phyloP scores from a whole-genome alignment of 2,113 vertebrate species.

The Hassar affinis region DNA sequence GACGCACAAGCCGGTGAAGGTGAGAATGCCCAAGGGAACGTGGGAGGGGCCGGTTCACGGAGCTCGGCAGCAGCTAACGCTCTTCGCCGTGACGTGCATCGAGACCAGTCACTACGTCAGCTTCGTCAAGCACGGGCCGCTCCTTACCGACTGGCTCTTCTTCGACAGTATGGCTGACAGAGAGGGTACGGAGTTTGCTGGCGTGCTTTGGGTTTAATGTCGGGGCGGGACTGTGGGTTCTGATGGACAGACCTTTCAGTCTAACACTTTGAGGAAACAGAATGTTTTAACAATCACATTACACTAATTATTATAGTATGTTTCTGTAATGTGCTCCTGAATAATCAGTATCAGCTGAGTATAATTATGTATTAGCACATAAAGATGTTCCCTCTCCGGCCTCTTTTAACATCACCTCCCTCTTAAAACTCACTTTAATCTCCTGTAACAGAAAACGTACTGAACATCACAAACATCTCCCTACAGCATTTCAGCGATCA shows the following conservation, averaged over 20 bases:
- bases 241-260: not conserved
- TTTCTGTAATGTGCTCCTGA: not conserved
- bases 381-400: not conserved
- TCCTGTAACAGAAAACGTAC: not conserved
- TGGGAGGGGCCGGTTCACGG: constrained; percentile 58
- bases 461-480: not conserved
- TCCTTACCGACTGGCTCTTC: constrained; percentile 74
- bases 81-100: constrained; percentile 81
- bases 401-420: too few species aligned
- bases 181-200: constrained; percentile 66
- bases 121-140: constrained; percentile 73
- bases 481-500: too few species aligned
- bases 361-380: not conserved
- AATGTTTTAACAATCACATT: too few species aligned
- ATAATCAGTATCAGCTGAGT: not conserved
- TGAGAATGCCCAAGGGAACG: constrained; percentile 58
- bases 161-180: constrained; percentile 86
- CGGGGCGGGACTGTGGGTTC: too few species aligned
- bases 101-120: constrained; percentile 84
- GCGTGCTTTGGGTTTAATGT: not conserved
- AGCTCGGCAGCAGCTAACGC: constrained; percentile 70
- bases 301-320: not conserved
- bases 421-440: not conserved
- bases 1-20: constrained; percentile 62
- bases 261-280: not conserved